These are phyloP conservation scores for Parotia lawesii DNA, from an alignment of 2,113 vertebrate genomes.

Conservation along the genomic window DNA sequence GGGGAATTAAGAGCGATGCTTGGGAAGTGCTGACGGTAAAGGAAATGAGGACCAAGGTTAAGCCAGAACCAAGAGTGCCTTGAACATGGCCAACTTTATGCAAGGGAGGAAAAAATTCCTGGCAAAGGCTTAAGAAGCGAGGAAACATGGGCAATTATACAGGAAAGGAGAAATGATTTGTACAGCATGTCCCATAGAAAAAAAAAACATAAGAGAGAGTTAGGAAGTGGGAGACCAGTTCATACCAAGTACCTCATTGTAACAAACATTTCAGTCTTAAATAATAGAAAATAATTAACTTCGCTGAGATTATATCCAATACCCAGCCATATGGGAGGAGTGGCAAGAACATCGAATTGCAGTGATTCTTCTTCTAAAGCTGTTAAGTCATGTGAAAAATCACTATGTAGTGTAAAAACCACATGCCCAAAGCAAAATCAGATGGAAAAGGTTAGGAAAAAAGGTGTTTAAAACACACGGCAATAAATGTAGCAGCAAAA, in stretches of 20 bases:
- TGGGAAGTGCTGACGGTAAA: slow-evolving; percentile 40
- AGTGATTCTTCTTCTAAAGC: not conserved
- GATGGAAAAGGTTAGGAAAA: not conserved
- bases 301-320: not conserved
- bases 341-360: not conserved
- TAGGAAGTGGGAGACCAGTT: slow-evolving; percentile 1
- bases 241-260: not conserved
- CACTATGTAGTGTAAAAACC: not conserved
- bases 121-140: slow-evolving; percentile 37
- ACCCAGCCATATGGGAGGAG: not conserved
- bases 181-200: not conserved
- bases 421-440: not conserved
- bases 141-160: slow-evolving; percentile 5
- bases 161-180: slow-evolving; percentile 39
- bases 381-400: not conserved
- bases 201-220: not conserved
- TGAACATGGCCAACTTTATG: slow-evolving; percentile 21
- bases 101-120: slow-evolving; percentile 1
- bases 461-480: not conserved
- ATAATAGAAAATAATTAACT: not conserved
- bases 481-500: not conserved
- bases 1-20: slow-evolving; percentile 53
- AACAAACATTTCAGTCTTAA: slow-evolving; percentile 23
- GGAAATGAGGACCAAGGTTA: slow-evolving; percentile 41
- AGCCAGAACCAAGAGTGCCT: slow-evolving; percentile 47